Percentiles rank a stretch among this genome's conserved stretches.
Evolutionary conservation across 1,140 invertebrate species (phyloP).

Genomic region (Bombus pascuorum): DNA sequence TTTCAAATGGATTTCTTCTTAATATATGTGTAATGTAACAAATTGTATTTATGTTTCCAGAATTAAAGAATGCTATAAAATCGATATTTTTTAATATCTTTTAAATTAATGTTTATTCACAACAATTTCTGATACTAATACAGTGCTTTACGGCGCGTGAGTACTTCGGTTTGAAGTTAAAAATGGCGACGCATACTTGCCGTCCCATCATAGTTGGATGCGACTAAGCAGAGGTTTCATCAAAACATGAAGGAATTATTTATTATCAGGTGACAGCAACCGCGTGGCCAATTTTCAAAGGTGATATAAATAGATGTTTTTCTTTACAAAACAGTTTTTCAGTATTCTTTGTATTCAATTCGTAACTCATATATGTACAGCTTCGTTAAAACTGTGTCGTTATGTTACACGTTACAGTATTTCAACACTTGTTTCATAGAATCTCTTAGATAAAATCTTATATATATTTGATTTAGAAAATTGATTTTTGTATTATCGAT

Average conservation of each 20-base stretch:
- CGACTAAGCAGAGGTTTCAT: conserved; percentile 28
- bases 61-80: neutral
- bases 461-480: neutral
- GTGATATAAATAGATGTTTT: conserved; percentile 37
- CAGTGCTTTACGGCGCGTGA: conserved; percentile 10
- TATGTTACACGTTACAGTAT: neutral
- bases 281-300: conserved; percentile 65
- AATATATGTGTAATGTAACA: neutral
- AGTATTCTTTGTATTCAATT: neutral
- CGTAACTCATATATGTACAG: neutral
- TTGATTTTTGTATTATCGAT: neutral
- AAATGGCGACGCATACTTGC: conserved; percentile 66
- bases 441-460: neutral
- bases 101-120: neutral
- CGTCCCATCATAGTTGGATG: conserved; percentile 19
- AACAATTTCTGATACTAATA: neutral
- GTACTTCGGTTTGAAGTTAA: conserved; percentile 51
- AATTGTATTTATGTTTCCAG: neutral
- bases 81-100: neutral
- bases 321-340: neutral
- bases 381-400: neutral
- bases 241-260: conserved; percentile 61
- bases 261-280: conserved; percentile 62
- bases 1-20: neutral
- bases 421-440: neutral